Conservation (phyloP, 2,797 vertebrate genomes). For the Rhinogobio ventralis region DNA sequence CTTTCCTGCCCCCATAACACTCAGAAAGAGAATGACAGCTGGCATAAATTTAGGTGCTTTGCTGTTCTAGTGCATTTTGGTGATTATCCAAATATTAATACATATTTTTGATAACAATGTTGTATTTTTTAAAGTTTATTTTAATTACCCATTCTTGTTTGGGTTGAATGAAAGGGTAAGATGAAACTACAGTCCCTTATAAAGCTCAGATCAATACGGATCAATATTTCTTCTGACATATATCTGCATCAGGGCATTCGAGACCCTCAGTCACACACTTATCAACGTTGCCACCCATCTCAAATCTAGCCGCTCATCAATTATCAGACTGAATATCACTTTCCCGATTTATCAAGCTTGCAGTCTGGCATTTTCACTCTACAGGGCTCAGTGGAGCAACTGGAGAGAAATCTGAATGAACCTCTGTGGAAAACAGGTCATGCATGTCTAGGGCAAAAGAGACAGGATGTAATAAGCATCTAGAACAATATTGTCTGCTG, state of each 20-base stretch:
- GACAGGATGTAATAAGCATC: background rate
- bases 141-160: background rate
- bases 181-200: background rate
- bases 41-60: background rate
- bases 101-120: background rate
- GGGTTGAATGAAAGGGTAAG: background rate
- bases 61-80: background rate
- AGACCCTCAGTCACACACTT: slow-evolving; percentile 70
- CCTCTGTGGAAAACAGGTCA: slow-evolving; percentile 30
- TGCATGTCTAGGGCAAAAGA: background rate
- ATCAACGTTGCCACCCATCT: slow-evolving; percentile 67
- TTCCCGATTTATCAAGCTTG: slow-evolving; percentile 45
- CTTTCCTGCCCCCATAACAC: slow-evolving; percentile 14
- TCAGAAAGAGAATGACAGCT: background rate
- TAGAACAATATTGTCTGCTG: slow-evolving; percentile 8
- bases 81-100: background rate
- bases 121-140: background rate
- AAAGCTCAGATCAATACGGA: slow-evolving; percentile 59
- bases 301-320: slow-evolving; percentile 69
- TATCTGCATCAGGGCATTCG: slow-evolving; percentile 56
- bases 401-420: slow-evolving; percentile 18
- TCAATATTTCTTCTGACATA: slow-evolving; percentile 63
- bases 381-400: background rate
- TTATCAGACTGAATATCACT: slow-evolving; percentile 69
- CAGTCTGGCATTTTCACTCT: slow-evolving; percentile 24